Evolutionary conservation across 2,113 vertebrate genomes (phyloP), one percentile per base, ranked within the genome.

Genomic region (Plotosus lineatus): DNA sequence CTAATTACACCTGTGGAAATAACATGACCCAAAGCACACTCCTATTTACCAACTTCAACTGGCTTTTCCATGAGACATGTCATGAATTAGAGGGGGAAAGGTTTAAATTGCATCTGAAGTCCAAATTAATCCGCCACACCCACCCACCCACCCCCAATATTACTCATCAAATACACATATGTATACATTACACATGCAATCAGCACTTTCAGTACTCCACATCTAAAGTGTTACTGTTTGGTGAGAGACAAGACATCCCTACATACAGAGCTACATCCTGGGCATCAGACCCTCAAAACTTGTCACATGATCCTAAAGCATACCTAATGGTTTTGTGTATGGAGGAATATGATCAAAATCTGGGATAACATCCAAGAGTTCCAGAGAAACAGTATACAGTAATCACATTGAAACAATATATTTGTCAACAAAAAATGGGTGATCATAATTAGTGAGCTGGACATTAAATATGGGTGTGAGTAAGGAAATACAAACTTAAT

Each of bases 1-100:
- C 92, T 97, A 97, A 98, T 97, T 96, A 94, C 93, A 94, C 94
- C 91, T 94, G 93, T 93, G 94, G 92, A 96, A 94, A 94, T 48
- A 92, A 91, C 92, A 89, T 92, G 94, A 96, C 95, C 95, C 94
- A 90, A 79, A 93, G 95, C 95, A 95, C 93, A 94, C 94, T 95
- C 95, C 92, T 93, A 93, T 96, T 96, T 93, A 92, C 93, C 85
- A 91, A 94, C 87, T 80, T 78, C 85, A 87, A 87, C 81, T 81
- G 86, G 90, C 89, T 89, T 92, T 90, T 80, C 48, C 66, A 21
- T 36, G 23, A 75, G 12, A 65, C n/a, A 72, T n/a, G 48, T 36
- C 26, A 46, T 10, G 73, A 72, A 31, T 61, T 31, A 66, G 56
- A 61, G 50, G 74, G 68, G 65, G 17, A 71, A 63, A 74, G 28